These are phyloP conservation scores for Andrena minutula DNA, from an alignment of 2,888 invertebrate species.

Conservation along the genomic window DNA sequence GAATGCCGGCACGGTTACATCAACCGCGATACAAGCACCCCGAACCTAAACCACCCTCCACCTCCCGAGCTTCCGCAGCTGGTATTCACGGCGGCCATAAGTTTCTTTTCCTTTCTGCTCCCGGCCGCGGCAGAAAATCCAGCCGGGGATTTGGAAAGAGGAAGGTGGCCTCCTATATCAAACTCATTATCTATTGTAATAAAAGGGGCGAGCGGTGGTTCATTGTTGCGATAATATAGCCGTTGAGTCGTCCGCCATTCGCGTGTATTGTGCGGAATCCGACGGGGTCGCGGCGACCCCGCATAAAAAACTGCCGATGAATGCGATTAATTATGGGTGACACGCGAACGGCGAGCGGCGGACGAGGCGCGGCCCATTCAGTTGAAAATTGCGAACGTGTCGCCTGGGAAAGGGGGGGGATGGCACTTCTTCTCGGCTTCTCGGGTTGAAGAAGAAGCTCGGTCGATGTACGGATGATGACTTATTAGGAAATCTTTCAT, in stretches of 20 bases:
- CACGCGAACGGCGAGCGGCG: slow-evolving; percentile 37
- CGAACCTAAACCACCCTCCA: not conserved
- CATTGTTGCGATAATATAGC: slow-evolving; percentile 63
- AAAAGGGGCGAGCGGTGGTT: slow-evolving; percentile 53
- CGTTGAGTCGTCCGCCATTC: slow-evolving; percentile 48
- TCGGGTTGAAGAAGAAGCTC: not conserved
- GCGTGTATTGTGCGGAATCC: slow-evolving; percentile 58
- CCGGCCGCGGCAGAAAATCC: slow-evolving; percentile 52
- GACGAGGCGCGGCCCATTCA: slow-evolving; percentile 35
- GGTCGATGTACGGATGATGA: not conserved
- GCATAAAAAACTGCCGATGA: slow-evolving; percentile 43
- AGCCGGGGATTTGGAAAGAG: slow-evolving; percentile 53
- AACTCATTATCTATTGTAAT: slow-evolving; percentile 67
- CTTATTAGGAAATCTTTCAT: too few species aligned
- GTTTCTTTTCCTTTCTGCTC: slow-evolving; percentile 57
- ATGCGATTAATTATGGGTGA: slow-evolving; percentile 58
- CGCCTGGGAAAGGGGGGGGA: not conserved
- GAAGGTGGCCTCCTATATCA: slow-evolving; percentile 59
- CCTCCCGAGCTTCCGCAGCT: slow-evolving; percentile 17
- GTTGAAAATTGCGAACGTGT: slow-evolving; percentile 53
- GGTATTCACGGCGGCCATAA: slow-evolving; percentile 61
- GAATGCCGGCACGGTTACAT: slow-evolving; percentile 50
- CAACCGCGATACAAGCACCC: slow-evolving; percentile 51
- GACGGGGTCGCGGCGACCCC: slow-evolving; percentile 53
- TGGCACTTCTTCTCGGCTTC: slow-evolving; percentile 8